Evolutionary conservation across 2,113 vertebrate genomes (phyloP), one percentile per base, ranked within the genome.

Genomic region (Bolborhynchus lineola): DNA sequence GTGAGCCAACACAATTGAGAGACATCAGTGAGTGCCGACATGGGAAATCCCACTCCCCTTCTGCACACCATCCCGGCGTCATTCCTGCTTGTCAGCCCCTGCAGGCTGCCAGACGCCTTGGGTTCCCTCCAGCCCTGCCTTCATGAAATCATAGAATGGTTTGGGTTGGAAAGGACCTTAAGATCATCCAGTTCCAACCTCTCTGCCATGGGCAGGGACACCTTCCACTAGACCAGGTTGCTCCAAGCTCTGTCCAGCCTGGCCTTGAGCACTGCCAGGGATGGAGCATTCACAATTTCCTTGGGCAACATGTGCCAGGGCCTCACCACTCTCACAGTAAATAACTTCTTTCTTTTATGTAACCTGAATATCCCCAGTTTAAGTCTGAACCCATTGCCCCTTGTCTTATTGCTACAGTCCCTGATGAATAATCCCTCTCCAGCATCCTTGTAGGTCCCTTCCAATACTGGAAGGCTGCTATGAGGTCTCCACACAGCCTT

Each of bases 31-130:
- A 93, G 82, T n/a, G 55, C 76, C 3, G 57, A 68, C 69, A 44
- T 4, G 46, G 86, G 95, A 96, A 96, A 94, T 94, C 93, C 83
- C 90, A 86, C 57, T 96, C 69, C 55, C n/a, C 80, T 90, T 28
- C 35, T 60, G 55, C 35, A 33, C 12, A 5, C 4, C 77, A 69
- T 69, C 80, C 83, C 10, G 1, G 68, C 75, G 55, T 69, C 9
- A 33, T 47, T 94, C 87, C 79, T 29, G 8, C 26, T 86, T 3
- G 1, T 26, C 46, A 67, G 42, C 50, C 50, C 23, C 24, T 64
- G 72, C 1, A 9, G 67, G 55, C 42, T 68, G 37, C 91, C 9
- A 6, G 64, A 26, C 12, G 62, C 44, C n/a, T 55, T 6, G 3
- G 68, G 49, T 42, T 93, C 67, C 65, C 50, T 60, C 0, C 1